Percentiles rank a stretch among this genome's conserved stretches.
Evolutionary conservation across 2,888 invertebrate genomes (phyloP).

Genomic region (Diachrysia chrysitis): DNA sequence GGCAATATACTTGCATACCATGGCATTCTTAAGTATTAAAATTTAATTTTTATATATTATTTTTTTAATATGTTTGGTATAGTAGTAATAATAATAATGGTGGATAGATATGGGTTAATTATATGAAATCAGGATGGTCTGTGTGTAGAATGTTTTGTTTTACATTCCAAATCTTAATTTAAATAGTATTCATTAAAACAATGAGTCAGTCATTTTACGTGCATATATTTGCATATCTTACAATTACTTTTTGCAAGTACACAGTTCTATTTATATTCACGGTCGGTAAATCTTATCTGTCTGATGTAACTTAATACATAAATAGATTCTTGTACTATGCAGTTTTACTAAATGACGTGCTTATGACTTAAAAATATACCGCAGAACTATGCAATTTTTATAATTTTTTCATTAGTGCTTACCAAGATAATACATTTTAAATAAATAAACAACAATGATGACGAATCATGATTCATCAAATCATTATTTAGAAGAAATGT

Average conservation of each 20-base stretch:
- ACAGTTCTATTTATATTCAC: background rate
- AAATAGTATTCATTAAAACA: background rate
- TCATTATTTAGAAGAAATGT: no score
- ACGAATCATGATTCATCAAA: no score
- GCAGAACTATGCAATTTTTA: no score
- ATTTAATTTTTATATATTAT: no score
- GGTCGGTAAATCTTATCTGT: background rate
- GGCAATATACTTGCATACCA: no score
- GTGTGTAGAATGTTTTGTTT: background rate
- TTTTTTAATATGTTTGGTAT: background rate
- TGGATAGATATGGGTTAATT: no score
- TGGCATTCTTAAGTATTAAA: no score
- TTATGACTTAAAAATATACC: background rate
- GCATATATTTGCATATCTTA: background rate
- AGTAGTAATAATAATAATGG: no score
- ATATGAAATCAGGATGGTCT: no score
- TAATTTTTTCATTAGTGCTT: no score
- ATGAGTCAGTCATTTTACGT: background rate
- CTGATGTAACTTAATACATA: background rate
- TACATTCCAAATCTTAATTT: background rate
- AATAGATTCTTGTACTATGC: background rate
- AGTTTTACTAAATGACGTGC: background rate
- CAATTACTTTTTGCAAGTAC: background rate
- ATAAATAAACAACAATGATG: no score
- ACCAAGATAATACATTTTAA: no score